A percentile compares a stretch with the other conserved stretches of the same genome.
Conservation (phyloP, 2,888 invertebrate genomes). For the Trachelus tabidus region DNA sequence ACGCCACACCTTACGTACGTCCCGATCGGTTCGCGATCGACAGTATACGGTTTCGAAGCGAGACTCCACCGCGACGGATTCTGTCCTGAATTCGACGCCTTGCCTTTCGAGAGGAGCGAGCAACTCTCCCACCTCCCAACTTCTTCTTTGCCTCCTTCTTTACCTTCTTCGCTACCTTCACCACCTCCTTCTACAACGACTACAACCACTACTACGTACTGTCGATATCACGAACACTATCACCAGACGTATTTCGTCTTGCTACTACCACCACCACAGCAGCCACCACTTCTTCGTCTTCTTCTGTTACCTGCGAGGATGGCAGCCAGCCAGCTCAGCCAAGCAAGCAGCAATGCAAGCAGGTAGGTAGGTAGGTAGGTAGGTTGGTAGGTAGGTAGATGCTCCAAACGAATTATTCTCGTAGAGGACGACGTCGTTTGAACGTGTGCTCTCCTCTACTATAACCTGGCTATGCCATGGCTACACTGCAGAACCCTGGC, state of each 20-base stretch:
- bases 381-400: slow-evolving; percentile 21
- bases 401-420: slow-evolving; percentile 26
- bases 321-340: slow-evolving; percentile 24
- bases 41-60: slow-evolving; percentile 38
- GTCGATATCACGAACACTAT: neutral
- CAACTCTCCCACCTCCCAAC: neutral
- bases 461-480: slow-evolving; percentile 4
- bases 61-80: slow-evolving; percentile 40
- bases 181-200: neutral
- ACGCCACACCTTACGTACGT: slow-evolving; percentile 51
- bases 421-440: slow-evolving; percentile 22
- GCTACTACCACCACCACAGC: neutral
- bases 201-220: neutral
- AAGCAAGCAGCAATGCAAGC: slow-evolving; percentile 8
- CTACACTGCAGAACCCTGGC: slow-evolving; percentile 13
- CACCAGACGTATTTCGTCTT: neutral
- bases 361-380: slow-evolving; percentile 31
- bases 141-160: slow-evolving; percentile 2
- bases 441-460: slow-evolving; percentile 14
- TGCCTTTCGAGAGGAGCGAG: slow-evolving; percentile 30
- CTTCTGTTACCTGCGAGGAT: slow-evolving; percentile 24
- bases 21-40: slow-evolving; percentile 44
- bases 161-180: neutral
- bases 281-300: slow-evolving; percentile 13
- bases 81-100: slow-evolving; percentile 53